A percentile compares a stretch with the other conserved stretches of the same genome.
Conservation (phyloP, 2,797 vertebrate genomes). For the Steatocranus sp. region DNA sequence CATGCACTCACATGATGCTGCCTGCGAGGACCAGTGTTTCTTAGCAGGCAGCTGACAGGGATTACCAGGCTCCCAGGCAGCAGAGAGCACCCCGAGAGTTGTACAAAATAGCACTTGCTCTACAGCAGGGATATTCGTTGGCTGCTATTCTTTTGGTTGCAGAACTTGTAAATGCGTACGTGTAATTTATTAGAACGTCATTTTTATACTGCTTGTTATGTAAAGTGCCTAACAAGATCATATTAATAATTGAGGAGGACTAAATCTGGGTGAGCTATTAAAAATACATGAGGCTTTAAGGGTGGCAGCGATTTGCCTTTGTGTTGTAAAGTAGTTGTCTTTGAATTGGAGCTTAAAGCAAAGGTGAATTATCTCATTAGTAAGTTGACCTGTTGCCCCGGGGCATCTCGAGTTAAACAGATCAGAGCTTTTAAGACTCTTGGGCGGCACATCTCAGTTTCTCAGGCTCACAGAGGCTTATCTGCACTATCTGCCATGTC, state of each 20-base stretch:
- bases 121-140: background rate
- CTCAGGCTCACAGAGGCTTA: conserved; percentile 23
- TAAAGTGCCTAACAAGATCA: conserved; percentile 25
- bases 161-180: background rate
- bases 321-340: conserved; percentile 12
- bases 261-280: conserved; percentile 38
- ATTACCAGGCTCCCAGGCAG: conserved; percentile 71
- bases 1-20: conserved; percentile 78
- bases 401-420: conserved; percentile 38
- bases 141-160: background rate
- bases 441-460: conserved; percentile 24
- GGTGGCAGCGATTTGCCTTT: background rate
- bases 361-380: conserved; percentile 45
- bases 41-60: conserved; percentile 77
- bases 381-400: conserved; percentile 26
- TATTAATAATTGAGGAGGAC: conserved; percentile 48
- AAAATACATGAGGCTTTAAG: conserved; percentile 41
- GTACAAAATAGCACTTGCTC: conserved; percentile 1
- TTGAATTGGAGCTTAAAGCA: conserved; percentile 23
- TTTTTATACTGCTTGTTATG: conserved; percentile 10
- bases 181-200: background rate
- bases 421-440: conserved; percentile 35
- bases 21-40: conserved; percentile 56
- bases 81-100: conserved; percentile 19
- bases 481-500: conserved; percentile 11